Conservation (phyloP, 2,888 invertebrate species). For the Dendrolimus pini region DNA sequence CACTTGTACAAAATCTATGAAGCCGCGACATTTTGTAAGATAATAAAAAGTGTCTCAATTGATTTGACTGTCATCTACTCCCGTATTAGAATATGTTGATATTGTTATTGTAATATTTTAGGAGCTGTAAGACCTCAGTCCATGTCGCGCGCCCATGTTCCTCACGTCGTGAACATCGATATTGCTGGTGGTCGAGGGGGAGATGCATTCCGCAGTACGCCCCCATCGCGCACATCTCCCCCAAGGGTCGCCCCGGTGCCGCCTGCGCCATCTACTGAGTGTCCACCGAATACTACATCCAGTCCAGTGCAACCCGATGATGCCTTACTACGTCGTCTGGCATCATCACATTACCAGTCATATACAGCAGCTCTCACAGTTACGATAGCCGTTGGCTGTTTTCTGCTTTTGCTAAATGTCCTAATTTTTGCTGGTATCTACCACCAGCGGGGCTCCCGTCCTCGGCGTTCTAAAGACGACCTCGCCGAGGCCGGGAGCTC, state of each 20-base stretch:
- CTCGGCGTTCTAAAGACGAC: conserved; percentile 86
- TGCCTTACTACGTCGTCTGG: conserved; percentile 83
- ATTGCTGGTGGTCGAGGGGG: conserved; percentile 33
- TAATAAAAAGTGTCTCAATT: too few relatives aligned
- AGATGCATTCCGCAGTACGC: conserved; percentile 41
- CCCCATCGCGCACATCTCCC: conserved; percentile 63
- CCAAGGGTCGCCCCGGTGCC: conserved; percentile 54
- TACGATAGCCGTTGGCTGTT: conserved; percentile 91
- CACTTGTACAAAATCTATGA: too few relatives aligned
- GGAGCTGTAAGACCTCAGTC: conserved; percentile 87
- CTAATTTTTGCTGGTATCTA: conserved; percentile 93
- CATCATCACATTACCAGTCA: conserved; percentile 90
- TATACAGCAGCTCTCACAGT: conserved; percentile 93
- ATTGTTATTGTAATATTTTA: conserved; percentile 29
- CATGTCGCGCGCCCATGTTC: conserved; percentile 79
- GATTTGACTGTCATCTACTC: too few relatives aligned
- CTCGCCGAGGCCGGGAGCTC: conserved; percentile 84
- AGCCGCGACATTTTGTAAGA: too few relatives aligned
- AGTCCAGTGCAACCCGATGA: conserved; percentile 76
- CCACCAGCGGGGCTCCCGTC: conserved; percentile 85
- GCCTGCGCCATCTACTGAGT: conserved; percentile 81
- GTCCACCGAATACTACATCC: conserved; percentile 79
- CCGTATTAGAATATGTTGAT: background rate
- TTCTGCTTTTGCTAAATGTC: conserved; percentile 86
- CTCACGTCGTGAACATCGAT: conserved; percentile 70